Evolutionary conservation across 2,113 vertebrate species (phyloP).

Genomic region (Vulpes lagopus): DNA sequence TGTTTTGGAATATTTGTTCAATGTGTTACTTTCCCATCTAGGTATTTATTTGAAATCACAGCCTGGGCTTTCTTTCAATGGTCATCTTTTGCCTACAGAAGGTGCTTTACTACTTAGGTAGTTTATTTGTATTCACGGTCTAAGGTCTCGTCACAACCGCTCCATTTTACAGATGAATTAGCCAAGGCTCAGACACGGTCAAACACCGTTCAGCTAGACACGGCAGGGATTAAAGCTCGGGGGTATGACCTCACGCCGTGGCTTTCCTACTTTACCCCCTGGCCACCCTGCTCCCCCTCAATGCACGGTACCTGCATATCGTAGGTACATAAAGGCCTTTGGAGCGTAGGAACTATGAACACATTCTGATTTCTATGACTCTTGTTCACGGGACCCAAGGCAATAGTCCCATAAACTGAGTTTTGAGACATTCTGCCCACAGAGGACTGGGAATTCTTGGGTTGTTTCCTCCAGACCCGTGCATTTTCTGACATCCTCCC

Average conservation of each 20-base stretch:
- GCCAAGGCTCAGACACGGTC: not conserved
- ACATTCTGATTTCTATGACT: not conserved
- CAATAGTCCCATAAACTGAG: not conserved
- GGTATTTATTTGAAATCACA: not conserved
- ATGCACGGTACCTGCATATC: not conserved
- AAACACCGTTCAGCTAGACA: not conserved
- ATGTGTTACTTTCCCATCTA: not conserved
- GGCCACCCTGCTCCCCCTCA: not conserved
- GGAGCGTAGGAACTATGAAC: not conserved
- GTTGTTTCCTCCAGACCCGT: not conserved
- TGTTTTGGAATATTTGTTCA: not conserved
- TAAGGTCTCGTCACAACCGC: not conserved
- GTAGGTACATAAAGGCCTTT: not conserved
- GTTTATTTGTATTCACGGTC: not conserved
- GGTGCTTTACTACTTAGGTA: not conserved
- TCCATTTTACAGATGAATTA: not conserved
- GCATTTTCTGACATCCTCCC: not conserved
- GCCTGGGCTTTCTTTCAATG: not conserved
- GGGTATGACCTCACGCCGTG: not conserved
- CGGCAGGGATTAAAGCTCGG: not conserved
- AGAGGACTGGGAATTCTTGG: not conserved
- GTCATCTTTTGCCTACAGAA: not conserved
- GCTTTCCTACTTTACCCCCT: not conserved
- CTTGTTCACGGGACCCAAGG: not conserved
- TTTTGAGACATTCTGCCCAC: not conserved